Conservation (phyloP, 1,140 invertebrate species). For the Phymastichus coffea region DNA sequence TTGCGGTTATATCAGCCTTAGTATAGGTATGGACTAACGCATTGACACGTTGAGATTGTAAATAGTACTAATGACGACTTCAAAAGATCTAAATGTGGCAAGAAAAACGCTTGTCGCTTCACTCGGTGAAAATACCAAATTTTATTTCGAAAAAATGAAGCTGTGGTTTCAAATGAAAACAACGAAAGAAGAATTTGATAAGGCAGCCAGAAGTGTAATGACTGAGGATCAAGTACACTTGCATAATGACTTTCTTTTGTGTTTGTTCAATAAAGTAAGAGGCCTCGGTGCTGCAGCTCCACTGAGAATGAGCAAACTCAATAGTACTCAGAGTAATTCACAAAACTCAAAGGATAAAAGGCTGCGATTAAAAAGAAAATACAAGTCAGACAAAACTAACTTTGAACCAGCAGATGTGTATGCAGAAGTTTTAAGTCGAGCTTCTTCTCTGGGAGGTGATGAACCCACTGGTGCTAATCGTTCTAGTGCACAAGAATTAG, state of each 20-base stretch:
- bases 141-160: conserved; percentile 70
- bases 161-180: conserved; percentile 73
- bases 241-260: conserved; percentile 81
- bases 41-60: too few relatives aligned
- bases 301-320: conserved; percentile 48
- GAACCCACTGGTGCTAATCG: conserved; percentile 55
- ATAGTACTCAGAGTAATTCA: conserved; percentile 33
- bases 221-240: conserved; percentile 70
- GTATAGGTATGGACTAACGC: too few relatives aligned
- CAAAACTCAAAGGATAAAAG: conserved; percentile 56
- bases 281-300: conserved; percentile 62
- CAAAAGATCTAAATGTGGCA: conserved; percentile 54
- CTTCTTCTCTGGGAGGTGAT: conserved; percentile 51
- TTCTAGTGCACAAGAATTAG: conserved; percentile 66
- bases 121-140: conserved; percentile 65
- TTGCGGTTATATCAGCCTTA: too few relatives aligned
- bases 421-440: conserved; percentile 51
- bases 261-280: conserved; percentile 77
- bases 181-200: conserved; percentile 80
- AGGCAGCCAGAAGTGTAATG: conserved; percentile 70
- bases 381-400: conserved; percentile 64
- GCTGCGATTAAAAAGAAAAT: conserved; percentile 61
- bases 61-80: conserved; percentile 49
- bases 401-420: conserved; percentile 63
- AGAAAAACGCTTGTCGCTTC: conserved; percentile 64